phyloP scores from a whole-genome alignment of 2,888 invertebrate genomes.

The Ochlodes sylvanus region DNA sequence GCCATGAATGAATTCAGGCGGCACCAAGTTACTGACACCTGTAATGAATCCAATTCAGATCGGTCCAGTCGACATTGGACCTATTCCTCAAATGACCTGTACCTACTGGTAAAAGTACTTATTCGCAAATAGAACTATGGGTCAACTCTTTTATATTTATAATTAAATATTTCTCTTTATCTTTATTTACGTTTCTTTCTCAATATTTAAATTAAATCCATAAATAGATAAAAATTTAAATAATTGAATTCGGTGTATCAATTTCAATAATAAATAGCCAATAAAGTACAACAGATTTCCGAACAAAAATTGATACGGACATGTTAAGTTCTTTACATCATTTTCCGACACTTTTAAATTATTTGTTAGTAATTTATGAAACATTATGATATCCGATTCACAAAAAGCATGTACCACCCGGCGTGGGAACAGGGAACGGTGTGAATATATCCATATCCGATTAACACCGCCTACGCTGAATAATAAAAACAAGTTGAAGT shows the following conservation, averaged over 20 bases:
- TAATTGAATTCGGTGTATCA: conserved; percentile 3
- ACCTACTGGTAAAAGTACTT: too few species aligned
- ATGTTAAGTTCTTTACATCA: conserved; percentile 21
- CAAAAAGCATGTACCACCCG: conserved; percentile 26
- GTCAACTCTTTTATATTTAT: too few species aligned
- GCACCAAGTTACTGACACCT: too few species aligned
- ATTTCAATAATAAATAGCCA: conserved; percentile 21
- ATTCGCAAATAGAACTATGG: too few species aligned
- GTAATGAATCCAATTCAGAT: too few species aligned
- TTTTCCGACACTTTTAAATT: conserved; percentile 22
- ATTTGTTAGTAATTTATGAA: conserved; percentile 36
- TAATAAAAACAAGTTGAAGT: neutral
- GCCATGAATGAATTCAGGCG: too few species aligned
- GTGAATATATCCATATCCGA: conserved; percentile 31
- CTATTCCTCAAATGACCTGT: too few species aligned
- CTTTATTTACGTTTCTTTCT: too few species aligned
- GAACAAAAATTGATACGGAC: conserved; percentile 26
- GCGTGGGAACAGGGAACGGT: conserved; percentile 31
- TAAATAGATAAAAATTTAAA: neutral
- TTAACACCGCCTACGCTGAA: conserved; percentile 26
- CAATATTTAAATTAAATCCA: conserved; percentile 1
- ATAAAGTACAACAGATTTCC: conserved; percentile 27
- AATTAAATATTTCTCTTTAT: too few species aligned
- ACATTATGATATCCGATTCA: conserved; percentile 39
- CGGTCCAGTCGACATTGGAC: too few species aligned